Evolutionary conservation across 2,888 invertebrate genomes (phyloP), one percentile per base, ranked within the genome.

Genomic region (Prosopocoilus inquinatus): DNA sequence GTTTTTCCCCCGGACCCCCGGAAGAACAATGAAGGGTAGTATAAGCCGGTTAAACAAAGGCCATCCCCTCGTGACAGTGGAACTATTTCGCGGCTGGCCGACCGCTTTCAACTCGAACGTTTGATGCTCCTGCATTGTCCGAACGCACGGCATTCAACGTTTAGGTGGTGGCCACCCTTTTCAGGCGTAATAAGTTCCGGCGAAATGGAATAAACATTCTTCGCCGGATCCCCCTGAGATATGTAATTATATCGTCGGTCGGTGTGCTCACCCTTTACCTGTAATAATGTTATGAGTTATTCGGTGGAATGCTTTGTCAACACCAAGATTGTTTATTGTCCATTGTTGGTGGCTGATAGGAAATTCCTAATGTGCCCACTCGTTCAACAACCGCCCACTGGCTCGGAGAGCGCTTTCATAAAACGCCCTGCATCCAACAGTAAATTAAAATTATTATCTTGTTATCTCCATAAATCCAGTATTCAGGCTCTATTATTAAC

Each of bases 1-100:
- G 20, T 4, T 28, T 28, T 28, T 28, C 20, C 20, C 20, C 20
- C 20, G 5, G 2, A 2, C 20, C 20, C 4, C 20, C 20, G 20
- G 5, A 28, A 28, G 20, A 28, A 28, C 20, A 28, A 28, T 28
- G 20, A 28, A 28, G 20, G 20, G 20, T 28, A 28, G 20, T 28
- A 28, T 28, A 28, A 28, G 20, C 20, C 20, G 20, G 20, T 28
- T 28, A 28, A 28, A 28, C 20, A 28, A 28, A 28, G 20, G 20
- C 20, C 20, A 28, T 28, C 20, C 20, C 20, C 5, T 28, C 4
- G 20, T 28, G 20, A 47, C 15, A 47, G 38, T 38, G 56, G 28
- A 46, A 46, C 56, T 51, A 56, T 56, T 56, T 56, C 51, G 47
- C 47, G 56, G 56, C 46, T 51, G 51, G 56, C 12, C 51, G 56